Conservation (phyloP, 2,113 vertebrate species). For the Mus pahari region DNA sequence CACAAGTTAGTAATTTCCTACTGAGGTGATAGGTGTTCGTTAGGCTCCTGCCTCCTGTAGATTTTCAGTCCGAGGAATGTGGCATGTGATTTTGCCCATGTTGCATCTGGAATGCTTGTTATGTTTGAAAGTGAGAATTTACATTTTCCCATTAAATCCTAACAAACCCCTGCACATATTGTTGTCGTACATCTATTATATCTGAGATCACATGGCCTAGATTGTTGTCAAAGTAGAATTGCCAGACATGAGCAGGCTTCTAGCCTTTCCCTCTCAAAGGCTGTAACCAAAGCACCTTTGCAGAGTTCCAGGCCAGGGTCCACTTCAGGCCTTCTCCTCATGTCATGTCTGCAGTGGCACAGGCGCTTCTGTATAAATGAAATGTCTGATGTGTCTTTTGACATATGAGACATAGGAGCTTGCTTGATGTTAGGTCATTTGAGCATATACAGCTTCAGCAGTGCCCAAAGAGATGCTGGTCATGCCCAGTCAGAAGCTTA, state of each 20-base stretch:
- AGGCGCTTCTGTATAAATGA: not conserved
- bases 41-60: not conserved
- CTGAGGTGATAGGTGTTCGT: not conserved
- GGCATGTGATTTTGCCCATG: not conserved
- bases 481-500: not conserved
- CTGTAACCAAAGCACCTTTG: not conserved
- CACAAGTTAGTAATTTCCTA: not conserved
- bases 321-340: not conserved
- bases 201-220: accelerated
- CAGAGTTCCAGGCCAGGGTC: not conserved
- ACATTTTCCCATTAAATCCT: not conserved
- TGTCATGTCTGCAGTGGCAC: not conserved
- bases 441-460: not conserved
- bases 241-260: not conserved
- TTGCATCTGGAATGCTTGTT: not conserved
- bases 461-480: not conserved
- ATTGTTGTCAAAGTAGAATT: accelerated
- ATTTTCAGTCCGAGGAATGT: not conserved
- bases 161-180: accelerated
- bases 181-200: accelerated
- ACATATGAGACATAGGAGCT: not conserved
- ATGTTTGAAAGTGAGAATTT: not conserved
- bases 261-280: not conserved
- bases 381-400: not conserved
- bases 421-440: not conserved